Percentiles rank a stretch among this genome's conserved stretches.
These are phyloP conservation scores for Zele albiditarsus DNA, from an alignment of 2,888 invertebrate species.

Conservation along the genomic window DNA sequence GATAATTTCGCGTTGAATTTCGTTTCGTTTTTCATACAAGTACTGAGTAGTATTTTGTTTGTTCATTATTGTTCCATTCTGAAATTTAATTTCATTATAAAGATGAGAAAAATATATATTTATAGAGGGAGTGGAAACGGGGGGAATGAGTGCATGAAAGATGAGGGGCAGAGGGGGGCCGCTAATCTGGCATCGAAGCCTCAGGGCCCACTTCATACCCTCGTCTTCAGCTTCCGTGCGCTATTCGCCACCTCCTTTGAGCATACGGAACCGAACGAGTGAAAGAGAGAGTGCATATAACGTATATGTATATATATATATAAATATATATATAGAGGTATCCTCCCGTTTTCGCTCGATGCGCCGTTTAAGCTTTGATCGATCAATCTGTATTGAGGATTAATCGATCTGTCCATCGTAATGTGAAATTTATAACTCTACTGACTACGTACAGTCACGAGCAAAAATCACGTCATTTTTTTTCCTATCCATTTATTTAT, in stretches of 20 bases:
- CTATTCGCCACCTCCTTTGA: slow-evolving; percentile 38
- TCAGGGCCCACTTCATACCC: slow-evolving; percentile 55
- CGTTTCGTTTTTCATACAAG: too few relatives aligned
- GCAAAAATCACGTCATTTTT: background rate
- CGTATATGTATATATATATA: slow-evolving; percentile 21
- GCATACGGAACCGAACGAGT: background rate
- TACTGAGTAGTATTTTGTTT: too few relatives aligned
- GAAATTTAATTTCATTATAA: background rate
- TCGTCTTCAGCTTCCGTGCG: slow-evolving; percentile 47
- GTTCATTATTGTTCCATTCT: background rate
- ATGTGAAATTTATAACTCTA: slow-evolving; percentile 33
- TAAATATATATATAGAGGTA: slow-evolving; percentile 5
- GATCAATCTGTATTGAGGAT: slow-evolving; percentile 39
- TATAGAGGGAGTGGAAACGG: background rate
- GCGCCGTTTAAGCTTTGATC: slow-evolving; percentile 43
- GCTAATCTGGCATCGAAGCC: slow-evolving; percentile 68
- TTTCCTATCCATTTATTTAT: background rate
- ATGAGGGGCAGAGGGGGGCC: slow-evolving; percentile 39
- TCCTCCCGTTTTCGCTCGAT: slow-evolving; percentile 33
- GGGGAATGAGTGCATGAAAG: slow-evolving; percentile 27
- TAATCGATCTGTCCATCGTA: slow-evolving; percentile 36
- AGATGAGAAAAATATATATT: background rate
- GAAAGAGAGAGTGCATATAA: slow-evolving; percentile 17
- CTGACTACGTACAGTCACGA: slow-evolving; percentile 3
- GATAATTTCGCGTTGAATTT: background rate